Evolutionary conservation across 2,113 vertebrate genomes (phyloP).

Genomic region (Nestor notabilis): DNA sequence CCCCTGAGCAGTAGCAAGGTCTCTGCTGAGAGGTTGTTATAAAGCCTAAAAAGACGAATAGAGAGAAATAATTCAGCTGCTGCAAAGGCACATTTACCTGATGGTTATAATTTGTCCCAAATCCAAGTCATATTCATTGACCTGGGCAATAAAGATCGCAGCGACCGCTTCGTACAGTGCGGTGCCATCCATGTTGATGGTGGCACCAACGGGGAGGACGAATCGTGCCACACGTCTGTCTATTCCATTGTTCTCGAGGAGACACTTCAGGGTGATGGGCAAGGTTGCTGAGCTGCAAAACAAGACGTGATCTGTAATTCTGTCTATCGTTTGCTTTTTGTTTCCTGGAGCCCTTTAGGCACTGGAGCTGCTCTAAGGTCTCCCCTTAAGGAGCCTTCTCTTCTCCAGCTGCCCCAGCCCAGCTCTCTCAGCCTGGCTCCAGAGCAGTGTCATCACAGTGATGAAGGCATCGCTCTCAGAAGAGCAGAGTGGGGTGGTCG

Average conservation of each 20-base stretch:
- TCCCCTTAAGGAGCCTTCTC: not conserved
- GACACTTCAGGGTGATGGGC: constrained; percentile 91
- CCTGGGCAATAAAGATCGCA: constrained; percentile 89
- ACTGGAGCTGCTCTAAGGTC: not conserved
- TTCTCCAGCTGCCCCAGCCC: not conserved
- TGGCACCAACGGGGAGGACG: constrained; percentile 86
- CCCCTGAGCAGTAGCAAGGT: not conserved
- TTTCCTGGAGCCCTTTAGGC: not conserved
- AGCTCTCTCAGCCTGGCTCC: not conserved
- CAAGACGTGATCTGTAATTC: not conserved
- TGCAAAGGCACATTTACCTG: constrained; percentile 71
- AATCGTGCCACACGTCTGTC: constrained; percentile 87
- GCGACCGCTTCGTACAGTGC: constrained; percentile 89
- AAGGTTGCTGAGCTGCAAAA: constrained; percentile 84
- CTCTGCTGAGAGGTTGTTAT: not conserved
- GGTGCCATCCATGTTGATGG: constrained; percentile 91
- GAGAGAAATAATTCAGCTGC: not conserved
- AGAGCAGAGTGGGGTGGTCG: not conserved
- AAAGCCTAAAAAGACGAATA: fast-evolving
- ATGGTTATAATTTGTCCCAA: constrained; percentile 88
- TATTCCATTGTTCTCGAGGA: constrained; percentile 87
- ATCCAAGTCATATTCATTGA: constrained; percentile 88
- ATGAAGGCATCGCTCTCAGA: not conserved
- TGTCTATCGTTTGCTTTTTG: fast-evolving
- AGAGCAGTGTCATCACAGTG: not conserved